Evolutionary conservation across 2,113 vertebrate species (phyloP).

Genomic region (Solea senegalensis): DNA sequence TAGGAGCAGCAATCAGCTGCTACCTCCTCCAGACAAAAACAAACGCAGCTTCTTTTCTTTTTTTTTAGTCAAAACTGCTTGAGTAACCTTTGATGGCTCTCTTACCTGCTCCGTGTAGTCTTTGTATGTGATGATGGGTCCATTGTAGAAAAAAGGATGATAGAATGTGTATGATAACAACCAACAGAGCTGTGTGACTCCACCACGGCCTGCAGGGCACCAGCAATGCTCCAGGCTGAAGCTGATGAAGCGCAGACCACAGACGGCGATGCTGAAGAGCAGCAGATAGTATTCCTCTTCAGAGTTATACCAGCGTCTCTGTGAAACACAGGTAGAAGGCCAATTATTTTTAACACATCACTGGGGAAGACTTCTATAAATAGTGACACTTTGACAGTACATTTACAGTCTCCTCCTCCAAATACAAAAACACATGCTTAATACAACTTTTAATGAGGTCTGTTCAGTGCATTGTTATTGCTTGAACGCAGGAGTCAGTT

Average conservation of each 20-base stretch:
- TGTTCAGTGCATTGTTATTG: not conserved
- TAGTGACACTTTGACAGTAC: slow-evolving; percentile 10
- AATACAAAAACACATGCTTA: not conserved
- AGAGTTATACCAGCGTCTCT: slow-evolving; percentile 90
- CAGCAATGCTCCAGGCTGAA: slow-evolving; percentile 91
- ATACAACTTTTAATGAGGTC: slow-evolving; percentile 30
- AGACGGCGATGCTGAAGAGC: slow-evolving; percentile 91
- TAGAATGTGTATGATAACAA: slow-evolving; percentile 92
- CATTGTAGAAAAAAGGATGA: slow-evolving; percentile 95
- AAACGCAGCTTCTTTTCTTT: not conserved
- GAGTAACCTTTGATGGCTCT: not conserved
- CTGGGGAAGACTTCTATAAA: slow-evolving; percentile 1
- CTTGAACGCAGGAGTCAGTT: slow-evolving; percentile 1
- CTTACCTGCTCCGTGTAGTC: slow-evolving; percentile 89
- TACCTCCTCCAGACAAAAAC: slow-evolving; percentile 5
- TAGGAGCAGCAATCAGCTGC: slow-evolving; percentile 7
- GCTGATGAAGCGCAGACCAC: slow-evolving; percentile 91
- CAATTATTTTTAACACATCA: slow-evolving; percentile 41
- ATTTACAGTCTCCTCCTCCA: not conserved
- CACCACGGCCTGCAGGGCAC: slow-evolving; percentile 61
- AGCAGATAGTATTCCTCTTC: slow-evolving; percentile 91
- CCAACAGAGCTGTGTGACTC: slow-evolving; percentile 81
- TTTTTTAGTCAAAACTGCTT: slow-evolving; percentile 1
- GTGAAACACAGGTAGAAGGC: slow-evolving; percentile 40
- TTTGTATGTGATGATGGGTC: slow-evolving; percentile 89